A percentile compares a stretch with the other conserved stretches of the same genome.
These are phyloP conservation scores for Ranitomeya imitator DNA, from an alignment of 2,113 vertebrate genomes.

Conservation along the genomic window DNA sequence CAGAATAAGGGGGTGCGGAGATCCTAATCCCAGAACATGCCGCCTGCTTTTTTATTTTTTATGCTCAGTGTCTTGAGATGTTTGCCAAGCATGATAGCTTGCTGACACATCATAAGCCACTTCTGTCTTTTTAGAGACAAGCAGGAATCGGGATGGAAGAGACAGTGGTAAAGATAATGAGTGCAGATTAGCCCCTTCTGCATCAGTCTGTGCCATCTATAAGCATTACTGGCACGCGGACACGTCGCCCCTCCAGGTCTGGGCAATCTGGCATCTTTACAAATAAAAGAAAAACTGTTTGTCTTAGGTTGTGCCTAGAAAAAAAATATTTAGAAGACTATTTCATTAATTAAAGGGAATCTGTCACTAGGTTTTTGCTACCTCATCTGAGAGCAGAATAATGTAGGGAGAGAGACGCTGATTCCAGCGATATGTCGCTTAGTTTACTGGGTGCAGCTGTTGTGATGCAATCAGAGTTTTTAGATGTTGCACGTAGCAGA, in stretches of 20 bases:
- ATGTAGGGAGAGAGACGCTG: too few species aligned
- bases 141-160: conserved; percentile 26
- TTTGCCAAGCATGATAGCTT: conserved; percentile 24
- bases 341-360: not conserved
- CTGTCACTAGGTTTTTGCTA: too few species aligned
- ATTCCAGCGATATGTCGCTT: too few species aligned
- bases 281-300: not conserved
- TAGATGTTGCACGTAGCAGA: too few species aligned
- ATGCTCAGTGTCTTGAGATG: not conserved
- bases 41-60: not conserved
- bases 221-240: not conserved
- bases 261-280: not conserved
- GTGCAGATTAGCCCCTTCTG: conserved; percentile 23
- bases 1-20: conserved; percentile 32
- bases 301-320: not conserved
- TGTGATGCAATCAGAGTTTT: too few species aligned
- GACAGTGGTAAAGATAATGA: conserved; percentile 37
- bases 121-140: conserved; percentile 1
- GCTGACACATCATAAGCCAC: conserved; percentile 51
- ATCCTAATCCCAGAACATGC: conserved; percentile 29
- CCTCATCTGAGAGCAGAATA: too few species aligned
- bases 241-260: not conserved
- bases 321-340: not conserved
- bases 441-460: too few species aligned
- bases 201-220: not conserved